Conservation (phyloP, 2,888 invertebrate genomes). For the Macrosiphum euphorbiae region DNA sequence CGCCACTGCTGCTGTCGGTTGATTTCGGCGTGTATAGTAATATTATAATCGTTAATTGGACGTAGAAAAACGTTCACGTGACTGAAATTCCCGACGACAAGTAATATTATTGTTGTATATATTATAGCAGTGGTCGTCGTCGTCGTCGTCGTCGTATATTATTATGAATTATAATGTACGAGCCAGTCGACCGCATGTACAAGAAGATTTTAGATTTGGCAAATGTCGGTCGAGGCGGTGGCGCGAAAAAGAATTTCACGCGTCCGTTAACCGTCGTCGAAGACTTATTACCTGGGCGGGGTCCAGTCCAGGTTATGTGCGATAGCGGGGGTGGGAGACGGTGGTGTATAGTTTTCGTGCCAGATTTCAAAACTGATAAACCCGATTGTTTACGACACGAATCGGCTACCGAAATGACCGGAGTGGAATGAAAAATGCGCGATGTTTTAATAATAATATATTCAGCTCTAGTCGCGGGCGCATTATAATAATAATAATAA, state of each 20-base stretch:
- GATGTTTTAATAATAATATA: background rate
- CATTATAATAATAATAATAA: slow-evolving; percentile 1
- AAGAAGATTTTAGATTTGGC: background rate
- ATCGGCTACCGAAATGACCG: slow-evolving; percentile 57
- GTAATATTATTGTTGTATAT: background rate
- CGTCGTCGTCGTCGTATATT: background rate
- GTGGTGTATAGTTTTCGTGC: background rate
- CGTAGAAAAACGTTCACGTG: background rate
- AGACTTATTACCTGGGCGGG: slow-evolving; percentile 15
- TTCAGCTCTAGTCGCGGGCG: background rate
- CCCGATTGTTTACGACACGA: slow-evolving; percentile 57
- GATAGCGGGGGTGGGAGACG: background rate
- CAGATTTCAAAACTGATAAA: slow-evolving; percentile 49
- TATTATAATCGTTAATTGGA: background rate
- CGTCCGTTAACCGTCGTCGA: slow-evolving; percentile 15
- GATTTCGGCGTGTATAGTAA: background rate
- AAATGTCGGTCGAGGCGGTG: background rate
- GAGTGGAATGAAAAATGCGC: slow-evolving; percentile 19
- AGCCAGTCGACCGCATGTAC: background rate
- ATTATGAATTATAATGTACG: background rate
- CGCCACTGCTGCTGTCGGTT: background rate
- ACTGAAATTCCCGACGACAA: background rate
- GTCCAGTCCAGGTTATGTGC: background rate
- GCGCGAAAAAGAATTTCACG: background rate
- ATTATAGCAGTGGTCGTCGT: background rate